phyloP scores from a whole-genome alignment of 2,113 vertebrate genomes.

The Nerophis ophidion region DNA sequence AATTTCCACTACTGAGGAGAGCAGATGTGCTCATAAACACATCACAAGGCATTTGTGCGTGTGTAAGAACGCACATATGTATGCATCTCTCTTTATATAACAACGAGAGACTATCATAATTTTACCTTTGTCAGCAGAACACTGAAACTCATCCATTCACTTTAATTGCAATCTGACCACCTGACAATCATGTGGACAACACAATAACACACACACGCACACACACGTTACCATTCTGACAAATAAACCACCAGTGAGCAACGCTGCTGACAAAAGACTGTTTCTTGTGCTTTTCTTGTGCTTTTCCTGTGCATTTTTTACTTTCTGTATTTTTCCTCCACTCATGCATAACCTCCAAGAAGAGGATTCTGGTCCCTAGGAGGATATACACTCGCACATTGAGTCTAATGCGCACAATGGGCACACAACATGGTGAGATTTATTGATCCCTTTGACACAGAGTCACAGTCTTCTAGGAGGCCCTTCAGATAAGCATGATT shows the following conservation, averaged over 20 bases:
- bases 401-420: slow-evolving; percentile 8
- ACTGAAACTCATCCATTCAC: slow-evolving; percentile 57
- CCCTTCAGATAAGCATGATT: slow-evolving; percentile 44
- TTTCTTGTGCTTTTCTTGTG: slow-evolving; percentile 22
- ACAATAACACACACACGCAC: slow-evolving; percentile 5
- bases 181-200: slow-evolving; percentile 48
- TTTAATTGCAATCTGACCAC: slow-evolving; percentile 57
- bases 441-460: slow-evolving; percentile 51
- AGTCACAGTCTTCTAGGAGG: slow-evolving; percentile 41
- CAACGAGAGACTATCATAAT: slow-evolving; percentile 38
- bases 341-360: not conserved
- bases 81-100: slow-evolving; percentile 12
- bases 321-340: slow-evolving; percentile 13
- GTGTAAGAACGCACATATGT: not conserved
- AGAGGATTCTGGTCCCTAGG: too few species aligned
- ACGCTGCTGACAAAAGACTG: slow-evolving; percentile 33
- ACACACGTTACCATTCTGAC: slow-evolving; percentile 10
- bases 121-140: slow-evolving; percentile 60
- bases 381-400: not conserved
- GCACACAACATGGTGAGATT: slow-evolving; percentile 21
- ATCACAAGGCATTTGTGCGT: slow-evolving; percentile 25
- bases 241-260: slow-evolving; percentile 17
- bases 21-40: slow-evolving; percentile 50
- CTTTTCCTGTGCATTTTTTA: slow-evolving; percentile 20
- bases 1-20: slow-evolving; percentile 32